A percentile compares a stretch with the other conserved stretches of the same genome.
phyloP scores from a whole-genome alignment of 2,113 vertebrate species.

The Meles meles region DNA sequence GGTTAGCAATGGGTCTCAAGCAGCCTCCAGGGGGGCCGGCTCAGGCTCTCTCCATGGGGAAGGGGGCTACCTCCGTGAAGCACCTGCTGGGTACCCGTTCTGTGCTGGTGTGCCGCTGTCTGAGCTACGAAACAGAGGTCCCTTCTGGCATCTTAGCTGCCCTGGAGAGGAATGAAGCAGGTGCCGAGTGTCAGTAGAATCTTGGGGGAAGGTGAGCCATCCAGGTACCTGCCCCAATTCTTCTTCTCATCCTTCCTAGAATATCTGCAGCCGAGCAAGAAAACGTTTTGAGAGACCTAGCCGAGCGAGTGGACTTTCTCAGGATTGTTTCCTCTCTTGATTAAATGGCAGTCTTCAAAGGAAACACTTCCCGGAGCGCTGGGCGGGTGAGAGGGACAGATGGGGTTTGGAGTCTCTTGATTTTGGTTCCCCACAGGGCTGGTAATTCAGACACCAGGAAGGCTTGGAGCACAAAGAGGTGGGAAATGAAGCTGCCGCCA shows the following conservation, averaged over 20 bases:
- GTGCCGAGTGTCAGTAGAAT: not conserved
- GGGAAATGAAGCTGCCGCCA: not conserved
- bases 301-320: not conserved
- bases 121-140: accelerated
- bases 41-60: accelerated
- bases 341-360: not conserved
- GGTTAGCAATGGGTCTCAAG: accelerated
- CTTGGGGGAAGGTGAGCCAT: not conserved
- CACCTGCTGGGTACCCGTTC: not conserved
- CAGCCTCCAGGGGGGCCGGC: accelerated
- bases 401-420: not conserved
- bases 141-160: not conserved
- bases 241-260: not conserved
- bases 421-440: not conserved
- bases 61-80: too few relatives aligned
- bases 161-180: not conserved
- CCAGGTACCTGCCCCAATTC: accelerated
- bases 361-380: not conserved
- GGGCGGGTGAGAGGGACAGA: not conserved
- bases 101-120: accelerated
- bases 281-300: not conserved
- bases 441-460: conserved; percentile 11
- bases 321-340: not conserved
- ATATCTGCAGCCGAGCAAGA: not conserved
- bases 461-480: not conserved